phyloP scores from a whole-genome alignment of 2,888 invertebrate genomes.

The Gnatocerus cornutus region DNA sequence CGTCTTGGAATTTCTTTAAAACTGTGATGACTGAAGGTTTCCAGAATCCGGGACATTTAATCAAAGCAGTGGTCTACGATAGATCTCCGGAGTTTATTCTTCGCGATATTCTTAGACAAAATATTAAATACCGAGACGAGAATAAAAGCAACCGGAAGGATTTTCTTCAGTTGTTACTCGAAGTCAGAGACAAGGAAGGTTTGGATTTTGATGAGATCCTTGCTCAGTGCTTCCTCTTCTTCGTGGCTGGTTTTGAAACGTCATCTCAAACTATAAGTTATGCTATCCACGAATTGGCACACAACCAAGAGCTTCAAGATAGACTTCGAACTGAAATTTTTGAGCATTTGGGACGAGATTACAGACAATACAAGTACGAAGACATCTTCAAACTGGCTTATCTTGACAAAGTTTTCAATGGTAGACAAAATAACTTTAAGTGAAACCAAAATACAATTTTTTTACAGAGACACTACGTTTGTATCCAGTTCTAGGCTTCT shows the following conservation, averaged over 20 bases:
- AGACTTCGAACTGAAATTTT: constrained; percentile 34
- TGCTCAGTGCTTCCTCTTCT: constrained; percentile 35
- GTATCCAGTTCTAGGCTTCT: constrained; percentile 41
- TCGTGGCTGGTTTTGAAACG: constrained; percentile 43
- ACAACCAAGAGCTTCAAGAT: constrained; percentile 37
- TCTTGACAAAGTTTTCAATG: constrained; percentile 38
- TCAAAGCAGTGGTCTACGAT: constrained; percentile 16
- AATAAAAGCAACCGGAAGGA: constrained; percentile 27
- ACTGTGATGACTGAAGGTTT: constrained; percentile 22
- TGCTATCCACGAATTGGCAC: constrained; percentile 33
- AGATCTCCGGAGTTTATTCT: constrained; percentile 15
- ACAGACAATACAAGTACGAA: constrained; percentile 28
- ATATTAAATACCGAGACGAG: constrained; percentile 27
- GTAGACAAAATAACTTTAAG: constrained; percentile 14
- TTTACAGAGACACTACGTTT: constrained; percentile 37
- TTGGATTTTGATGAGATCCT: constrained; percentile 36
- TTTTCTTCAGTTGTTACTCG: constrained; percentile 16
- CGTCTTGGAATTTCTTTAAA: constrained; percentile 5
- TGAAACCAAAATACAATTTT: neutral
- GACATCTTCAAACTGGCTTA: constrained; percentile 20
- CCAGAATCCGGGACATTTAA: constrained; percentile 32
- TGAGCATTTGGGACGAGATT: constrained; percentile 31
- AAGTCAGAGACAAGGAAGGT: constrained; percentile 28
- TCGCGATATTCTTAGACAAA: constrained; percentile 8
- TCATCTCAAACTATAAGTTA: constrained; percentile 36